phyloP scores from a whole-genome alignment of 2,888 invertebrate genomes.

The Patella depressa region DNA sequence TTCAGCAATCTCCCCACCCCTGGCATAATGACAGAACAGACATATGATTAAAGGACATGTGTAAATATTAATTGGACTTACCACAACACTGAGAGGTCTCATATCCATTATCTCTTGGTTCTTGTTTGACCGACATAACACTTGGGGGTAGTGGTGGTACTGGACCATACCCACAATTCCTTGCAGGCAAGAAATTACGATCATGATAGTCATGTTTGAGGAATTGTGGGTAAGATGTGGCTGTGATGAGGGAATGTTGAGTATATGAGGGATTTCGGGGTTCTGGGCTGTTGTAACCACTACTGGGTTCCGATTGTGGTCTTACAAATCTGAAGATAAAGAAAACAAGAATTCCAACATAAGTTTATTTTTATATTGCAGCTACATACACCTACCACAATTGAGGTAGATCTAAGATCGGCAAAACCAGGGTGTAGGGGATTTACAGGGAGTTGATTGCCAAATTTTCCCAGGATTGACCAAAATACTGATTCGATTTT shows the following conservation, averaged over 20 bases:
- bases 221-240: slow-evolving; percentile 19
- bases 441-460: no score
- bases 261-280: slow-evolving; percentile 23
- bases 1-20: no score
- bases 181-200: slow-evolving; percentile 18
- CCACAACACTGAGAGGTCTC: slow-evolving; percentile 46
- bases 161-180: slow-evolving; percentile 50
- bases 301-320: slow-evolving; percentile 37
- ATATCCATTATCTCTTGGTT: slow-evolving; percentile 54
- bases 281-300: slow-evolving; percentile 37
- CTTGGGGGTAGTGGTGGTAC: slow-evolving; percentile 36
- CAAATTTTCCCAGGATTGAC: no score
- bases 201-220: slow-evolving; percentile 21
- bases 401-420: background rate
- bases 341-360: slow-evolving; percentile 1
- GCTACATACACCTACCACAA: background rate
- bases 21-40: no score
- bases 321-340: slow-evolving; percentile 30
- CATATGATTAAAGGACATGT: no score
- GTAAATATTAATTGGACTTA: slow-evolving; percentile 15
- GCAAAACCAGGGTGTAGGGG: no score
- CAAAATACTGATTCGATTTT: no score
- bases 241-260: slow-evolving; percentile 4
- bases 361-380: background rate
- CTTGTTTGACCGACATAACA: slow-evolving; percentile 53